Evolutionary conservation across 1,140 invertebrate species (phyloP), one percentile per base, ranked within the genome.

Genomic region (Conus ventricosus): DNA sequence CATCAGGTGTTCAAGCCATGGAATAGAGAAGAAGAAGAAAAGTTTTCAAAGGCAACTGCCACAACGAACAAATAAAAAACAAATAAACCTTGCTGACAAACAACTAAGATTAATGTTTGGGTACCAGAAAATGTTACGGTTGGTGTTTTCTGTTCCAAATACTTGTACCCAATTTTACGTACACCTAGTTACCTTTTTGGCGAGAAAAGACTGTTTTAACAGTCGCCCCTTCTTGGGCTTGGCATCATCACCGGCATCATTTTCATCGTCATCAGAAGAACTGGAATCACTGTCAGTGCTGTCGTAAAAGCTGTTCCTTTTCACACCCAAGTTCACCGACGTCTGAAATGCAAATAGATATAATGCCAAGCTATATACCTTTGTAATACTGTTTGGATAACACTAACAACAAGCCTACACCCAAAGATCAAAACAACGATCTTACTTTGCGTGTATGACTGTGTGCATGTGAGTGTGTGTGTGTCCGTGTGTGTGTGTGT

Each of bases 251-350:
- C 80, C 88, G 54, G 85, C 90, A 25, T 91, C 90, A 23, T 71
- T 71, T 5, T 92, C 92, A 51, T 93, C 92, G 51, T 93, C 92
- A 71, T 93, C 92, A 10, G 93, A 93, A 17, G 92, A 91, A 78
- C 91, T 92, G 53, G 92, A 93, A 27, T 93, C 93, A 87, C 92
- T 92, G 88, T 93, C 93, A 84, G 93, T 93, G 71, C 92, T 93
- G 88, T 93, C 93, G 89, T 92, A 93, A 71, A 90, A 93, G 89
- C 93, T 93, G 88, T 93, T 92, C n/a, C 92, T 88, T 80, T 92
- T 93, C n/a, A 89, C 87, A 10, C 92, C 91, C 55, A 93, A 83
- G 81, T 93, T 92, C 55, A 93, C 85, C 8, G 93, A 93, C 2
- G 93, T 92, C 93, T 93, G 83, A 53, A 92, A 87, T 6, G 57